A percentile compares a stretch with the other conserved stretches of the same genome.
Conservation (phyloP, 1,140 invertebrate genomes). For the Mycetomoellerius zeteki region DNA sequence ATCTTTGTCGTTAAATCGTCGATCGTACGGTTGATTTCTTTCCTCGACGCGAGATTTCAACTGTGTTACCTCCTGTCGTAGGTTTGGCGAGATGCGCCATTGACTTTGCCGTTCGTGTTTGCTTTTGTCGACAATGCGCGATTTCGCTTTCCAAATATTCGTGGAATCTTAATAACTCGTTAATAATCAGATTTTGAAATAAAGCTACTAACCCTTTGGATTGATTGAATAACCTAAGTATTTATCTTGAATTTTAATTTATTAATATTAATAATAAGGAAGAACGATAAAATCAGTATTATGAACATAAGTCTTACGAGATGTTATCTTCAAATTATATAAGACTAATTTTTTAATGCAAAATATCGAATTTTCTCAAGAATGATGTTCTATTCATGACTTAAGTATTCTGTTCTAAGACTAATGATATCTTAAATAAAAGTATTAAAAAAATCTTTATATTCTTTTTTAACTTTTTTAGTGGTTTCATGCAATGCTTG, state of each 20-base stretch:
- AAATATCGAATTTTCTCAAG: background rate
- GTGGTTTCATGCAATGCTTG: constrained; percentile 54
- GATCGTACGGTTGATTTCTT: constrained; percentile 66
- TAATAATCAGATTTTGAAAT: background rate
- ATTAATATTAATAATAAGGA: background rate
- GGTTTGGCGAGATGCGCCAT: constrained; percentile 30
- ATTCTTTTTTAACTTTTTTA: background rate
- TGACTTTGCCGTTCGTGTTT: constrained; percentile 25
- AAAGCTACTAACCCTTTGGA: background rate
- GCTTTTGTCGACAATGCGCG: background rate
- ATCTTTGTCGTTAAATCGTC: constrained; percentile 72
- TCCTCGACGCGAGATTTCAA: constrained; percentile 37
- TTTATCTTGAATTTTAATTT: background rate
- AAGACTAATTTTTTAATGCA: background rate
- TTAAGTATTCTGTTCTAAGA: background rate
- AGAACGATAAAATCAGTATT: background rate
- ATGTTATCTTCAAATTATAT: background rate
- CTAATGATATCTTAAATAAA: background rate
- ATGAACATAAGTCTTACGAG: background rate
- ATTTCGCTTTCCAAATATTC: constrained; percentile 7
- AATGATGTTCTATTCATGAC: background rate
- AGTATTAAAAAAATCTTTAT: background rate
- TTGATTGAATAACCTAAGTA: background rate
- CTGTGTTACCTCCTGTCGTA: constrained; percentile 31
- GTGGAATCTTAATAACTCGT: constrained; percentile 9